Conservation (phyloP, 2,797 vertebrate genomes). For the Onychomys torridus region DNA sequence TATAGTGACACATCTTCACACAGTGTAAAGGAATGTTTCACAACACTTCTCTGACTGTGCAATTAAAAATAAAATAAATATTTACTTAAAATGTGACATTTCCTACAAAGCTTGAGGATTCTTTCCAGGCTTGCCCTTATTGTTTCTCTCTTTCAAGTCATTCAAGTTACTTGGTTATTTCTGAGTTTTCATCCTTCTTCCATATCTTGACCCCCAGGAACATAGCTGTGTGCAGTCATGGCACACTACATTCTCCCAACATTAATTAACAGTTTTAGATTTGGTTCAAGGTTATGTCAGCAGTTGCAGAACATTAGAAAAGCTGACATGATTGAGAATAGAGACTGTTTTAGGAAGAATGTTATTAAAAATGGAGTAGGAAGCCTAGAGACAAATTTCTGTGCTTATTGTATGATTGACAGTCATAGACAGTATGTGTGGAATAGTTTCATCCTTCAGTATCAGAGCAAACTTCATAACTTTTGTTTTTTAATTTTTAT, state of each 20-base stretch:
- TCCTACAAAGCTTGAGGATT: constrained; percentile 43
- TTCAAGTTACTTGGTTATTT: constrained; percentile 11
- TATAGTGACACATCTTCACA: background rate
- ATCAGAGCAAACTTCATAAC: background rate
- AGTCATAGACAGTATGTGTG: background rate
- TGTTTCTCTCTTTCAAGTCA: constrained; percentile 45
- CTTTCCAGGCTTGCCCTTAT: background rate
- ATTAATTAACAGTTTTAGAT: constrained; percentile 33
- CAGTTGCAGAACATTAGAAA: constrained; percentile 10
- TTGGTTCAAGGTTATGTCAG: background rate
- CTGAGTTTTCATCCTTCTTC: background rate
- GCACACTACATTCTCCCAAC: background rate
- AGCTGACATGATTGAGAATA: background rate
- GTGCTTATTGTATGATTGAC: background rate
- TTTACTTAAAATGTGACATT: background rate
- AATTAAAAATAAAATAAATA: background rate
- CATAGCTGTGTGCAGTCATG: constrained; percentile 1
- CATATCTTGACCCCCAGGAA: constrained; percentile 29
- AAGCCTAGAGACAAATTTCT: constrained; percentile 15
- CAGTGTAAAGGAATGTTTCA: background rate
- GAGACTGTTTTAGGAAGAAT: background rate
- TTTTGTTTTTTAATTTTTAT: background rate
- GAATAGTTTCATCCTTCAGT: background rate
- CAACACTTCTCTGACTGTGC: background rate
- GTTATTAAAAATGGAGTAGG: background rate